Evolutionary conservation across 2,888 invertebrate genomes (phyloP).

Genomic region (Tyria jacobaeae): DNA sequence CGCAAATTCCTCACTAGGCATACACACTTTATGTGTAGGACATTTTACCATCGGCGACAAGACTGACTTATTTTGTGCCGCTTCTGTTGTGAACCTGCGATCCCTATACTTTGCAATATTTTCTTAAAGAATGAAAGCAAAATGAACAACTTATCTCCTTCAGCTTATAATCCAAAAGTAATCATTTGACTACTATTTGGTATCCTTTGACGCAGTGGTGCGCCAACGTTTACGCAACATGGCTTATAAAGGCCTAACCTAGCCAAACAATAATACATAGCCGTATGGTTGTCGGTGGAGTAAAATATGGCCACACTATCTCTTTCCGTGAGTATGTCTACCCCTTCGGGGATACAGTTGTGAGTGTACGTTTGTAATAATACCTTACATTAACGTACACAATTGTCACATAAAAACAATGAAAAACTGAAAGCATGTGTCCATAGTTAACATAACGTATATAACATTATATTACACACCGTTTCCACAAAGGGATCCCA

Average conservation of each 20-base stretch:
- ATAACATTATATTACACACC: too few species aligned
- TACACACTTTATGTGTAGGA: neutral
- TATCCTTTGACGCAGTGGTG: neutral
- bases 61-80: neutral
- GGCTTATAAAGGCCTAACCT: neutral
- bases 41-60: neutral
- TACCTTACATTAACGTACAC: too few species aligned
- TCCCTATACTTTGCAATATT: neutral
- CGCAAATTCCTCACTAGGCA: neutral
- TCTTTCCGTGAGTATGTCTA: too few species aligned
- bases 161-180: neutral
- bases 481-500: too few species aligned
- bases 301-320: too few species aligned
- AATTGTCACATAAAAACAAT: too few species aligned
- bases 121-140: neutral
- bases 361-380: too few species aligned
- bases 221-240: constrained; percentile 1
- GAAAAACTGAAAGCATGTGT: too few species aligned
- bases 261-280: neutral
- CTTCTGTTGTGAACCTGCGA: neutral
- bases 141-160: neutral
- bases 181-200: neutral
- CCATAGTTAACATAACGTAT: too few species aligned
- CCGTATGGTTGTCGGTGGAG: too few species aligned
- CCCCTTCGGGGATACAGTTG: too few species aligned